Evolutionary conservation across 2,113 vertebrate genomes (phyloP), one percentile per base, ranked within the genome.

Genomic region (Coryphaenoides rupestris): DNA sequence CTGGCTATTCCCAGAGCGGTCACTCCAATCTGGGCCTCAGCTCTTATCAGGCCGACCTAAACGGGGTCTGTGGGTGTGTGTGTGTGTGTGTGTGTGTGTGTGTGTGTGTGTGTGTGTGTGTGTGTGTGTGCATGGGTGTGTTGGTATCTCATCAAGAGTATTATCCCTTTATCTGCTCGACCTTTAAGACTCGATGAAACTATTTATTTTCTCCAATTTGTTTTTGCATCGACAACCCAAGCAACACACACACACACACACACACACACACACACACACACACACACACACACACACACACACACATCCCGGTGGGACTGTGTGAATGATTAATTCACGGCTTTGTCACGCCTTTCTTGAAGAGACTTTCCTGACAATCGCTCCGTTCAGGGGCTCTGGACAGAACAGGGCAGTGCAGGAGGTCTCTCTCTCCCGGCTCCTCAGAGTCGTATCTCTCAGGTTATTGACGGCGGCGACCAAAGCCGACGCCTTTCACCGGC

Each of bases 291-390:
- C 52, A 54, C 52, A 54, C 52, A 54, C 52, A 54, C 52, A 15
- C 47, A 66, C 70, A 65, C 77, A 75, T 86, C 69, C 59, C 55
- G 66, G 56, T 17, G 78, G 70, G 68, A 12, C 62, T 83, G 86
- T 84, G 65, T 82, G 78, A 72, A 74, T 85, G 81, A 81, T 90
- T 76, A 87, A 91, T 86, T 79, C 52, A 19, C 58, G 45, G 21
- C 78, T 76, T 80, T 75, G 81, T 85, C 88, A 74, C 80, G 59
- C 74, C 82, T 86, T 81, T 53, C 82, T 86, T 81, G 52, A 72
- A 72, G 84, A 55, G 56, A 65, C 74, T 79, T 75, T 87, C 78
- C 13, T 76, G 72, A 65, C 80, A 77, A 77, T 10, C 33, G 45
- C 16, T 15, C 72, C 78, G 80, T 86, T 89, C 64, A 87, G 13